phyloP scores from a whole-genome alignment of 2,797 vertebrate genomes.

The Anguilla pacifica region DNA sequence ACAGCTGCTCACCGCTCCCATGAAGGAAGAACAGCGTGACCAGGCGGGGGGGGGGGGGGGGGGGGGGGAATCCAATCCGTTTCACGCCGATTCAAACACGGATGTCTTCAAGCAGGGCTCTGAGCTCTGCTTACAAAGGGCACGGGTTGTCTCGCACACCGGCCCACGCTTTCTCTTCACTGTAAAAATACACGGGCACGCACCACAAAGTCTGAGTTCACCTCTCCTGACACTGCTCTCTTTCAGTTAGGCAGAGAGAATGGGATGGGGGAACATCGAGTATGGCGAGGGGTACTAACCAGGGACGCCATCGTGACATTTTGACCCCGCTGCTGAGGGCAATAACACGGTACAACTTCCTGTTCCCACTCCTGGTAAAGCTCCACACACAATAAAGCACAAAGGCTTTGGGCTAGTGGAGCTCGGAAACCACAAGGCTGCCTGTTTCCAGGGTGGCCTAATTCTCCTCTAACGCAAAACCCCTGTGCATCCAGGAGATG shows the following conservation, averaged over 20 bases:
- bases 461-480: slow-evolving; percentile 49
- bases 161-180: neutral
- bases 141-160: slow-evolving; percentile 9
- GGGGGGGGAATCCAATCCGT: slow-evolving; percentile 73
- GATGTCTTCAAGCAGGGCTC: slow-evolving; percentile 18
- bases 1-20: slow-evolving; percentile 73
- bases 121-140: slow-evolving; percentile 19
- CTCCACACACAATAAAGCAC: neutral
- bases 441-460: slow-evolving; percentile 57
- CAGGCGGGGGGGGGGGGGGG: slow-evolving; percentile 69
- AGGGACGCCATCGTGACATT: neutral
- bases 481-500: slow-evolving; percentile 28
- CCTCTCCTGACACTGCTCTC: neutral
- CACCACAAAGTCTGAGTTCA: neutral
- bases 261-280: neutral
- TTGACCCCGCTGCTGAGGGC: neutral
- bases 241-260: neutral
- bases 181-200: slow-evolving; percentile 9
- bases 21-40: slow-evolving; percentile 65
- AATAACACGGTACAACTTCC: neutral
- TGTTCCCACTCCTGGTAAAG: neutral
- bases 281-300: neutral
- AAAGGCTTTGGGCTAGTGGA: neutral
- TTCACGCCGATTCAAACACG: slow-evolving; percentile 64
- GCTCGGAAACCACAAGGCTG: slow-evolving; percentile 35